Evolutionary conservation across 2,888 invertebrate genomes (phyloP), one percentile per base, ranked within the genome.

Genomic region (Neocrepidodera transversa): DNA sequence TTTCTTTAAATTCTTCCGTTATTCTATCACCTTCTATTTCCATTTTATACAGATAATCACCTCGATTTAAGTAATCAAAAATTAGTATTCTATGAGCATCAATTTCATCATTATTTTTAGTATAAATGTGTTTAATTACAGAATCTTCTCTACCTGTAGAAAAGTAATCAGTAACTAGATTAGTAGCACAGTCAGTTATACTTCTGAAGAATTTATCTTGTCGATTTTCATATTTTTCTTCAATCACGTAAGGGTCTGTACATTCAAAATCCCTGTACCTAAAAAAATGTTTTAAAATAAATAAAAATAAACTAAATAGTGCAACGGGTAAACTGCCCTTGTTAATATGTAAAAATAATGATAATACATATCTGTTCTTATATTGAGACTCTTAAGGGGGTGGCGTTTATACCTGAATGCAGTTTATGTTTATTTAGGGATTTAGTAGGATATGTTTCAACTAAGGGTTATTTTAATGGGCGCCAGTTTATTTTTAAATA

Each of bases 111-210:
- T 72, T 64, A n/a, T 68, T 64, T 47, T 57, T 58, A 32, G 62
- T 74, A 67, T 79, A 82, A 28, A 70, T 71, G 66, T 83, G 82
- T 54, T 75, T 85, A 74, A 86, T 83, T 2, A 90, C 81, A 55
- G 87, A 85, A 71, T 93, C 92, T 16, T 81, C 81, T 23, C 93
- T 82, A 0, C 92, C 92, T 50, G 84, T 81, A 0, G 73, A 72
- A 69, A 91, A 92, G 35, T 76, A 79, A 75, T 92, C 91, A 0
- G 80, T 81, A 0, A 84, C 75, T 63, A 81, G 79, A 54, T 84
- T 78, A 0, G 79, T 82, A 1, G 78, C 72, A 16, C 85, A 81
- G 64, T 87, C 82, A 47, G 82, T 83, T 38, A 80, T 83, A 0
- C 84, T 78, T 49, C 83, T 81, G 3, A 79, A 66, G 75, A 92